Evolutionary conservation across 2,113 vertebrate genomes (phyloP), one percentile per base, ranked within the genome.

Genomic region (Bambusicola thoracicus): DNA sequence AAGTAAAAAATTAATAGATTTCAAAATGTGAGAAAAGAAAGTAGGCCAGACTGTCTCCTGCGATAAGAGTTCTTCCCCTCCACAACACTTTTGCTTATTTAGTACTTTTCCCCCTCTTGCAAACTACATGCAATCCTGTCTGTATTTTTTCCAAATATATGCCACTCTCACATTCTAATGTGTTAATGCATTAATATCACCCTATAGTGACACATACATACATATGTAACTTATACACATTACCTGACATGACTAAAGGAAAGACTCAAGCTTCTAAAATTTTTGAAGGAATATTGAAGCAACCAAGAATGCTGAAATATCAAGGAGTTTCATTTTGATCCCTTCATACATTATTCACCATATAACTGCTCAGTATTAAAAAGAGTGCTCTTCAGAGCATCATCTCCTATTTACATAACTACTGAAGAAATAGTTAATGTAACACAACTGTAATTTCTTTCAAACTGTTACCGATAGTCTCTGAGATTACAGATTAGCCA

Each of bases 1-100:
- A 65, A 94, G 85, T 94, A 96, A 95, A 94, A 95, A 78, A 95
- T 95, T 95, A 56, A 94, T 75, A 70, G 81, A 87, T 91, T 90
- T 90, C 76, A 85, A 85, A 94, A 91, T 81, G 87, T 72, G 85
- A 93, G 85, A 86, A 94, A 91, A 68, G 69, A 91, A 95, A 96
- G 82, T 95, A 94, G 93, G 93, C 43, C 90, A 96, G 51, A 68
- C 48, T 72, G 56, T 91, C 93, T 94, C 96, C 94, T 49, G 91
- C 81, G 91, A 56, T 81, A 92, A 76, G 25, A 94, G 34, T 46
- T 81, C 56, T 22, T 88, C 87, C 56, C 11, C 21, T 85, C 65
- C 40, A 63, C 59, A 67, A 63, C 15, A 48, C 7, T 93, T 56
- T 61, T 56, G 67, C n/a, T 89, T 92, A 92, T 92, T 96, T 91